Evolutionary conservation across 2,797 vertebrate genomes (phyloP).

Genomic region (Onychomys arenicola): DNA sequence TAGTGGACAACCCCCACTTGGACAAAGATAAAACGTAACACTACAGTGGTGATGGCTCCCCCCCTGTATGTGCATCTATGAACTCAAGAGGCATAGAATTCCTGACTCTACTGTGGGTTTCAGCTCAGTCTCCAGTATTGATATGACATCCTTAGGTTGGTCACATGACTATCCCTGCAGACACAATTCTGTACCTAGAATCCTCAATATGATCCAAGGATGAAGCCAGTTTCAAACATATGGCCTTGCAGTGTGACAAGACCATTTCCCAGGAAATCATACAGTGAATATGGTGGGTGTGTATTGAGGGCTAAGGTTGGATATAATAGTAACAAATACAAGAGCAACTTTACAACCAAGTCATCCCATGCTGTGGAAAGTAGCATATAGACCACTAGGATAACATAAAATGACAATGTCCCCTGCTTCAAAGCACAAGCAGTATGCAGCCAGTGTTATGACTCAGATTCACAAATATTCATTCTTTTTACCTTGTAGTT

Average conservation of each 20-base stretch:
- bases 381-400: neutral
- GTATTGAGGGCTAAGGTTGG: too few species aligned
- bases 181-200: neutral
- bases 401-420: too few species aligned
- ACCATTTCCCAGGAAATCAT: neutral
- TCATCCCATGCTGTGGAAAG: neutral
- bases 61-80: neutral
- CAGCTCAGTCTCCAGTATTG: neutral
- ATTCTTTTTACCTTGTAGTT: neutral
- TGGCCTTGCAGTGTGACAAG: neutral
- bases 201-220: neutral
- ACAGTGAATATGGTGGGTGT: neutral
- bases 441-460: neutral
- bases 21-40: too few species aligned
- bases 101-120: neutral
- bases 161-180: neutral
- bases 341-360: neutral
- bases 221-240: neutral
- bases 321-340: neutral
- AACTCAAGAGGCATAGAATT: neutral
- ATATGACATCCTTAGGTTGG: neutral
- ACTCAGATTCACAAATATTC: neutral
- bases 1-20: neutral
- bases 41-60: neutral
- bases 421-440: neutral